Percentiles rank a stretch among this genome's conserved stretches.
These are phyloP conservation scores for Anisognathus igniventris DNA, from an alignment of 2,797 vertebrate genomes.

Conservation along the genomic window DNA sequence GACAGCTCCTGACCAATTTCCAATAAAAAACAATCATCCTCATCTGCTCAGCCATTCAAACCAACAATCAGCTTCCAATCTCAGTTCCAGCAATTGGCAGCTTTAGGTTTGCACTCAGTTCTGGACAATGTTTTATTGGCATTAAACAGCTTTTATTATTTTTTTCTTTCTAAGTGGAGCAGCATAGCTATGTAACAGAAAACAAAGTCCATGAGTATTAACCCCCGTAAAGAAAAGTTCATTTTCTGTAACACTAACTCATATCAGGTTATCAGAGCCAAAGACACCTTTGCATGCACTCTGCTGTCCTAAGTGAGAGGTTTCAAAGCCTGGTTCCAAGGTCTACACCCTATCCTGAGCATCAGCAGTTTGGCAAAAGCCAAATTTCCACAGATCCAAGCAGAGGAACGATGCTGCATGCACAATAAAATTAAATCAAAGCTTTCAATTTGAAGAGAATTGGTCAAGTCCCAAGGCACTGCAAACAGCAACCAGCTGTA, in stretches of 20 bases:
- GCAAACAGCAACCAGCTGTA: background rate
- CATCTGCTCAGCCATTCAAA: constrained; percentile 30
- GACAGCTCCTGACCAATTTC: constrained; percentile 2
- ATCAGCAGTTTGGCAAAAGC: background rate
- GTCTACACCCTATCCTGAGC: background rate
- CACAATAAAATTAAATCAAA: background rate
- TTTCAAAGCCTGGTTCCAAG: background rate
- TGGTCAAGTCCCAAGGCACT: background rate
- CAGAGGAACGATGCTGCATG: background rate
- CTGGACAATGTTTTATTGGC: background rate
- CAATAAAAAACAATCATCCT: constrained; percentile 23
- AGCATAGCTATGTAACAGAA: background rate
- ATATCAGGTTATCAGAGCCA: background rate
- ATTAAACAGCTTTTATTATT: background rate
- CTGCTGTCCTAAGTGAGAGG: background rate
- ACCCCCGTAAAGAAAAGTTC: background rate
- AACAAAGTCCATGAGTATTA: background rate
- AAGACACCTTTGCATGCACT: background rate
- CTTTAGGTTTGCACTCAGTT: background rate
- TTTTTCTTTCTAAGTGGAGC: background rate
- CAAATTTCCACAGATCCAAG: background rate
- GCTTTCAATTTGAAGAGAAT: background rate
- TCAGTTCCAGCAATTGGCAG: constrained; percentile 26
- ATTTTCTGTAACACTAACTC: background rate
- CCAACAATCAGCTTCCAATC: background rate